Conservation (phyloP, 2,888 invertebrate genomes). For the Drosophila monieri region DNA sequence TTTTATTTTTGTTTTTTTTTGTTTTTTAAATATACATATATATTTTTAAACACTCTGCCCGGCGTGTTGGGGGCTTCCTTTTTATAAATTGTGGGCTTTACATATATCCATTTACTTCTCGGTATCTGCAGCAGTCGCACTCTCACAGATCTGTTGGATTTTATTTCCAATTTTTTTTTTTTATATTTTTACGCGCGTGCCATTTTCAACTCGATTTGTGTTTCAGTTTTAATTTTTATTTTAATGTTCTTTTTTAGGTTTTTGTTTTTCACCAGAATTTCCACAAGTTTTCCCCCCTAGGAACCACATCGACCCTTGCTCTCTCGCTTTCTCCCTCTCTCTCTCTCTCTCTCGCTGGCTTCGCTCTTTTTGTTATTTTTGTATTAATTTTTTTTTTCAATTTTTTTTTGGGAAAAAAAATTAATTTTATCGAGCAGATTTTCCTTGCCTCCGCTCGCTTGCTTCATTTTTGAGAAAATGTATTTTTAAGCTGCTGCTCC, state of each 20-base stretch:
- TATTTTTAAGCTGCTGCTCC: constrained; percentile 74
- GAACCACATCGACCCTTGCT: constrained; percentile 22
- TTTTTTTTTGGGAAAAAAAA: constrained; percentile 22
- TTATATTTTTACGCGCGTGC: constrained; percentile 65
- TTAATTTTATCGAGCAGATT: constrained; percentile 39
- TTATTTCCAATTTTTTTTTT: constrained; percentile 46
- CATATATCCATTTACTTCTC: constrained; percentile 26
- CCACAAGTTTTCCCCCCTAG: constrained; percentile 10
- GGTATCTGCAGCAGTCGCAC: constrained; percentile 20
- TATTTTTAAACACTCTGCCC: constrained; percentile 45
- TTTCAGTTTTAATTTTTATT: constrained; percentile 4
- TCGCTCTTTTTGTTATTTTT: constrained; percentile 36
- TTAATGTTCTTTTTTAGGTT: constrained; percentile 2
- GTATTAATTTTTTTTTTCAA: constrained; percentile 17
- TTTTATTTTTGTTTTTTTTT: constrained; percentile 26
- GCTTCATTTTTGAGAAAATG: constrained; percentile 74
- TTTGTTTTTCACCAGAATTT: constrained; percentile 9
- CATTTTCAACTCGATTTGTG: constrained; percentile 54
- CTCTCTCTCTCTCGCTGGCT: constrained; percentile 8
- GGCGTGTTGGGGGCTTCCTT: constrained; percentile 29
- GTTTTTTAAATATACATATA: constrained; percentile 23
- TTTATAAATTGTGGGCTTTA: constrained; percentile 23
- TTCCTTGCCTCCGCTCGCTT: constrained; percentile 72
- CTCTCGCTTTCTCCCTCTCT: constrained; percentile 19
- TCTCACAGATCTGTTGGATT: constrained; percentile 12